These are phyloP conservation scores for Heterodera schachtii DNA, from an alignment of 1,140 invertebrate genomes.

Conservation along the genomic window DNA sequence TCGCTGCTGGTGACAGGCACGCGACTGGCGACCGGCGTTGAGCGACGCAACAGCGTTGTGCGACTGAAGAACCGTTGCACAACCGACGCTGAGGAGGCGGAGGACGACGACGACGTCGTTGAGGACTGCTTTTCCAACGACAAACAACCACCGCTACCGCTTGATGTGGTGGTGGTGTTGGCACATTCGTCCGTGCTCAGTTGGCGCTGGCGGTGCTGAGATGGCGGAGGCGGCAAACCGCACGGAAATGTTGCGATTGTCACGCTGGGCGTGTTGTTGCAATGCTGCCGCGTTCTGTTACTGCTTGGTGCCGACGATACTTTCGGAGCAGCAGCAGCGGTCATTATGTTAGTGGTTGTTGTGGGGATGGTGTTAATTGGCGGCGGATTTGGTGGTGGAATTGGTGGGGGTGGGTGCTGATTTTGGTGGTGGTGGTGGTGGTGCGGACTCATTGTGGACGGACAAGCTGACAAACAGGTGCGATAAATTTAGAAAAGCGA, in stretches of 20 bases:
- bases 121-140: constrained; percentile 8
- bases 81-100: constrained; percentile 29
- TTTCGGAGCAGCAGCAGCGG: neutral
- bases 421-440: constrained; percentile 3
- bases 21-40: constrained; percentile 17
- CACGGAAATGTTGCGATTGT: neutral
- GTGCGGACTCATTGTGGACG: neutral
- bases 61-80: constrained; percentile 39
- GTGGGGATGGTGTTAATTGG: neutral
- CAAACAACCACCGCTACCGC: constrained; percentile 2
- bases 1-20: neutral
- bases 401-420: constrained; percentile 6
- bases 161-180: neutral
- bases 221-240: neutral
- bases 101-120: constrained; percentile 3
- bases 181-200: constrained; percentile 17
- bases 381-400: neutral
- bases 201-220: neutral
- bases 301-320: neutral
- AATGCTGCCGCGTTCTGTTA: neutral
- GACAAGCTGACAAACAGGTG: neutral
- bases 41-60: constrained; percentile 34
- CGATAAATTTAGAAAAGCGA: neutral
- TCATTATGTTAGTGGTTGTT: neutral
- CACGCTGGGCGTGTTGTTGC: neutral